Conservation (phyloP, 2,888 invertebrate species). For the Meta bourneti region DNA sequence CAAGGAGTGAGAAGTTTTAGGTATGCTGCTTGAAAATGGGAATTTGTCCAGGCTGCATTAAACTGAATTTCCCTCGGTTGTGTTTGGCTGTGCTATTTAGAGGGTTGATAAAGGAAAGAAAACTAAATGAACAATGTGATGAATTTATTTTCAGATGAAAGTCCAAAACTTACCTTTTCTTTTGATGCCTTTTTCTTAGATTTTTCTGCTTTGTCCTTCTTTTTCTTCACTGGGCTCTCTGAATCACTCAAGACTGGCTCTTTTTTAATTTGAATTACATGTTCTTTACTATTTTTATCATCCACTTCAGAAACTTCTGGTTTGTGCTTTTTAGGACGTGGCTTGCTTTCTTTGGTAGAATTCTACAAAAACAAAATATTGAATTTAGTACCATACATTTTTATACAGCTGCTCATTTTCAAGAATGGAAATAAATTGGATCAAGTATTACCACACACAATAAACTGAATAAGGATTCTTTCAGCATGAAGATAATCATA, state of each 20-base stretch:
- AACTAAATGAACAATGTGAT: not conserved
- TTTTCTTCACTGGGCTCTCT: constrained; percentile 59
- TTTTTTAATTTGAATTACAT: constrained; percentile 12
- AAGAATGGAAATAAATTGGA: not conserved
- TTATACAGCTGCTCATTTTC: not conserved
- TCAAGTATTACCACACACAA: too few relatives aligned
- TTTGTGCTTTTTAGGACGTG: constrained; percentile 86
- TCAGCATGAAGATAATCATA: too few relatives aligned
- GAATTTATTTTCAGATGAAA: not conserved
- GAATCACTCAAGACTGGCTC: constrained; percentile 7
- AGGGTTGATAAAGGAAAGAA: not conserved
- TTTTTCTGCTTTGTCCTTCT: constrained; percentile 66
- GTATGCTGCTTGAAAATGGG: too few relatives aligned
- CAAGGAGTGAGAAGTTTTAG: too few relatives aligned
- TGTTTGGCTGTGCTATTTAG: too few relatives aligned
- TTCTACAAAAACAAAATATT: constrained; percentile 40
- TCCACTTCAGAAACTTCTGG: constrained; percentile 79
- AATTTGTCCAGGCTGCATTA: too few relatives aligned
- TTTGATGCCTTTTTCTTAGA: constrained; percentile 45
- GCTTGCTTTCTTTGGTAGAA: constrained; percentile 81
- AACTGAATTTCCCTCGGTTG: too few relatives aligned
- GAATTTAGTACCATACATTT: not conserved
- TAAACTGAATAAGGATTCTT: too few relatives aligned
- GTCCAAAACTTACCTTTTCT: constrained; percentile 40
- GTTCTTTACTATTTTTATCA: constrained; percentile 56